Percentiles rank a stretch among this genome's conserved stretches.
Evolutionary conservation across 2,888 invertebrate species (phyloP).

Genomic region (Hemicrepidius hirtus): DNA sequence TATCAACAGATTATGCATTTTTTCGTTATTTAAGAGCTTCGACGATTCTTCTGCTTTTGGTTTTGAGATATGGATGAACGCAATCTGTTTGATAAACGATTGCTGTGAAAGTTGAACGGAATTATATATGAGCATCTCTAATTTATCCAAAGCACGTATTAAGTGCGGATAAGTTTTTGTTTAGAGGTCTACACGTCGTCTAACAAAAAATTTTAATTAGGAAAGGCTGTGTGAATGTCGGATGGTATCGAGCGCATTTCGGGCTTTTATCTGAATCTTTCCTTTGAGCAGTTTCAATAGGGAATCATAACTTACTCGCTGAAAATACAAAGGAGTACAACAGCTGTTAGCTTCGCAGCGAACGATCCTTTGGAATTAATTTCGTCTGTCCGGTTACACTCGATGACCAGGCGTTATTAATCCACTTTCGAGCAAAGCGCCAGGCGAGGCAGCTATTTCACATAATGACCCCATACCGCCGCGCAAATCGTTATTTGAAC

Average conservation of each 20-base stretch:
- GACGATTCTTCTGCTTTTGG: background rate
- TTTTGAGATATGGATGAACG: background rate
- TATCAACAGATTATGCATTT: slow-evolving; percentile 14
- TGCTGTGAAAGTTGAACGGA: slow-evolving; percentile 4
- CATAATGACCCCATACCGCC: slow-evolving; percentile 60
- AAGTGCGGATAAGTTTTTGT: slow-evolving; percentile 20
- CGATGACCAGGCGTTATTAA: slow-evolving; percentile 65
- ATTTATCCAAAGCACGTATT: slow-evolving; percentile 24
- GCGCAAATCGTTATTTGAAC: slow-evolving; percentile 58
- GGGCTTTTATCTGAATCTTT: slow-evolving; percentile 33
- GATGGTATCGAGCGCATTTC: slow-evolving; percentile 17
- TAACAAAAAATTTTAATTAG: slow-evolving; percentile 23
- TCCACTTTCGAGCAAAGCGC: slow-evolving; percentile 61
- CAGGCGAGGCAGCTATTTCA: slow-evolving; percentile 60
- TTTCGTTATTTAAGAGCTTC: background rate
- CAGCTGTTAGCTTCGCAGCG: slow-evolving; percentile 63
- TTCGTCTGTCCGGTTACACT: slow-evolving; percentile 64
- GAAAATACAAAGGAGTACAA: slow-evolving; percentile 49
- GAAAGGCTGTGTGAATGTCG: slow-evolving; percentile 25
- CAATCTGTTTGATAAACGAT: slow-evolving; percentile 8
- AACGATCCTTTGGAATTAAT: slow-evolving; percentile 68
- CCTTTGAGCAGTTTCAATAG: slow-evolving; percentile 36
- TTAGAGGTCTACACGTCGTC: slow-evolving; percentile 4
- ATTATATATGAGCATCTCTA: slow-evolving; percentile 8
- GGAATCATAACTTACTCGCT: slow-evolving; percentile 38